Percentiles rank a stretch among this genome's conserved stretches.
phyloP scores from a whole-genome alignment of 92 coral and sea anemone species.

The Epizoanthus stellaris region DNA sequence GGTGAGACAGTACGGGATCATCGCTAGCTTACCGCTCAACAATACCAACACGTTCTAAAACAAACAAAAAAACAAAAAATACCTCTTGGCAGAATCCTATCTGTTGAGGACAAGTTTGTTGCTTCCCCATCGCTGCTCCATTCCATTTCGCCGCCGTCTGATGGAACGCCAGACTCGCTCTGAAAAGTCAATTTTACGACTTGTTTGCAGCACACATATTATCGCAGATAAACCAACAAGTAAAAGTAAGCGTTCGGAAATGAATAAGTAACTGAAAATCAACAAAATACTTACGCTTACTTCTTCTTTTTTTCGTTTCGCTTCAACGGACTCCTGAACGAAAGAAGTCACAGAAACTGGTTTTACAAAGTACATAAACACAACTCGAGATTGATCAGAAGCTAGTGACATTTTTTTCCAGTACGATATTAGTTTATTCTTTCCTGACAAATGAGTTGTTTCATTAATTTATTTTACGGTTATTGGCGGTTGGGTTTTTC shows the following conservation, averaged over 20 bases:
- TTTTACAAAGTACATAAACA: not conserved
- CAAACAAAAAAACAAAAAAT: not conserved
- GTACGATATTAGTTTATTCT: no score
- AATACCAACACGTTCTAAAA: no score
- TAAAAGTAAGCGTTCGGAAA: not conserved
- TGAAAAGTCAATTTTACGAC: not conserved
- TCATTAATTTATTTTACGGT: no score
- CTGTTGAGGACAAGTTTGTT: not conserved
- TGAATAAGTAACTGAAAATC: not conserved
- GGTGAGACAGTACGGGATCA: no score
- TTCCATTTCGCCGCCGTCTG: constrained; percentile 64
- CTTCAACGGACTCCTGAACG: constrained; percentile 23
- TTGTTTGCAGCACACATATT: no score
- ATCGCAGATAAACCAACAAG: not conserved
- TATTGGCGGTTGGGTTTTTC: no score
- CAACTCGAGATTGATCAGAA: not conserved
- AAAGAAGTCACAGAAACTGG: constrained; percentile 1
- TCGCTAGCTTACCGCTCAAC: no score
- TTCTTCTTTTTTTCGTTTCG: constrained; percentile 30
- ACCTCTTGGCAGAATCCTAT: constrained; percentile 31
- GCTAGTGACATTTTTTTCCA: not conserved
- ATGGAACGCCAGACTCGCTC: not conserved
- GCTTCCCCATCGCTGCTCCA: constrained; percentile 79
- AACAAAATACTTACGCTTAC: constrained; percentile 4
- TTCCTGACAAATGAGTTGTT: no score